A percentile compares a stretch with the other conserved stretches of the same genome.
Conservation (phyloP, 2,113 vertebrate species). For the Ailuropoda melanoleuca region DNA sequence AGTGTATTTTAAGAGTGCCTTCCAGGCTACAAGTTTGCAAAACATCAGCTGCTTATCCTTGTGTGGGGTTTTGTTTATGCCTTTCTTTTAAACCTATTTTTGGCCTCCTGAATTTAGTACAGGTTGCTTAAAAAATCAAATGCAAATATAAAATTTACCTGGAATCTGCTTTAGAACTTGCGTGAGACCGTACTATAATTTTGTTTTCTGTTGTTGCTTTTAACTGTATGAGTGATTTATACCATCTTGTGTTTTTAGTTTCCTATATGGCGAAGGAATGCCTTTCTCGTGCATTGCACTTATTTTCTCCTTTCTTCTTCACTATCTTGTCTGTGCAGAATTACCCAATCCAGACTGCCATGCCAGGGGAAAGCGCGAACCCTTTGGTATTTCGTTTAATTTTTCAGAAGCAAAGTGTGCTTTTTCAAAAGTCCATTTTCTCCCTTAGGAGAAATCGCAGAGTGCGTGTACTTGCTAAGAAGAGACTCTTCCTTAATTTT, state of each 20-base stretch:
- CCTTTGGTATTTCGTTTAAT: not conserved
- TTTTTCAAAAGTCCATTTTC: not conserved
- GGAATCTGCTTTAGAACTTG: not conserved
- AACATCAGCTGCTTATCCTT: slow-evolving; percentile 14
- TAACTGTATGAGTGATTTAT: not conserved
- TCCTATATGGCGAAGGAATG: not conserved
- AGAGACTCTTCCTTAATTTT: not conserved
- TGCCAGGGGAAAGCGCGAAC: not conserved
- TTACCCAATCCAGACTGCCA: not conserved
- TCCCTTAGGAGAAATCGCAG: not conserved
- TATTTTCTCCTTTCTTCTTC: not conserved
- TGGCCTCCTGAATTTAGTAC: not conserved
- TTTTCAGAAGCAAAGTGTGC: not conserved
- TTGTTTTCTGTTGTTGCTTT: not conserved
- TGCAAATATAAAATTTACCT: slow-evolving; percentile 6
- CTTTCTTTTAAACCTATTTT: slow-evolving; percentile 38
- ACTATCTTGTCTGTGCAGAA: not conserved
- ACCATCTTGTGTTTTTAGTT: not conserved
- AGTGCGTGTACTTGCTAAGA: no score
- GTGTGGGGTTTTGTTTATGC: not conserved
- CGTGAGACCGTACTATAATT: not conserved
- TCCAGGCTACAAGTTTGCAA: slow-evolving; percentile 37
- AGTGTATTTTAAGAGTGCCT: not conserved
- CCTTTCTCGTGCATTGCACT: not conserved
- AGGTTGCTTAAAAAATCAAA: slow-evolving; percentile 27